phyloP scores from a whole-genome alignment of 2,888 invertebrate species.

The Eristalis pertinax region DNA sequence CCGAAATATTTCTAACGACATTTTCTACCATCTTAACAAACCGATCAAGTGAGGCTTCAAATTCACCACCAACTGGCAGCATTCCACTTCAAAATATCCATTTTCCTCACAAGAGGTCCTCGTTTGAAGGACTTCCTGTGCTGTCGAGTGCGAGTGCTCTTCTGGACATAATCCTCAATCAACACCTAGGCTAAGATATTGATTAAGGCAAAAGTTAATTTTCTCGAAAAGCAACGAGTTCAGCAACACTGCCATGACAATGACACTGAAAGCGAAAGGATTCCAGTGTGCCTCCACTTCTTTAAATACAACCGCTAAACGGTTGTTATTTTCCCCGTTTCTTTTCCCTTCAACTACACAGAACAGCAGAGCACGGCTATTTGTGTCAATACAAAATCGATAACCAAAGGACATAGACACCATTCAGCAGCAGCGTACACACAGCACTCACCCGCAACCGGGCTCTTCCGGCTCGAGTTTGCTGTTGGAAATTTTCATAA shows the following conservation, averaged over 20 bases:
- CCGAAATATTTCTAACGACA: too few species aligned
- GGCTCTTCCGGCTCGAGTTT: conserved; percentile 3
- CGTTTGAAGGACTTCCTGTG: background rate
- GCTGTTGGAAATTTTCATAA: conserved; percentile 23
- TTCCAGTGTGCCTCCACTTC: background rate
- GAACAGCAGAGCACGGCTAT: conserved; percentile 13
- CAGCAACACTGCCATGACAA: conserved; percentile 14
- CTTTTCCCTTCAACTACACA: background rate
- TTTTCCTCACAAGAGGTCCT: background rate
- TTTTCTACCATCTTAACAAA: too few species aligned
- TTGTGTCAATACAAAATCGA: conserved; percentile 47
- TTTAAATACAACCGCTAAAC: background rate
- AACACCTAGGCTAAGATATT: background rate
- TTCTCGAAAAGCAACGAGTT: conserved; percentile 1
- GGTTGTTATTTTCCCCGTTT: background rate
- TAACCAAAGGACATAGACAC: conserved; percentile 27
- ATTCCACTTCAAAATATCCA: background rate
- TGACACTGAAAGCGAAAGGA: conserved; percentile 33
- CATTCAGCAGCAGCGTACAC: background rate
- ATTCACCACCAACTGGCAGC: too few species aligned
- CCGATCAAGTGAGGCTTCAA: too few species aligned
- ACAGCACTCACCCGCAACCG: background rate
- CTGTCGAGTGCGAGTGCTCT: background rate
- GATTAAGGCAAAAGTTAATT: background rate
- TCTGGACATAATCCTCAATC: background rate